Base-by-base conservation (phyloP, 2,797 vertebrate genomes). In the Streptopelia turtur region DNA sequence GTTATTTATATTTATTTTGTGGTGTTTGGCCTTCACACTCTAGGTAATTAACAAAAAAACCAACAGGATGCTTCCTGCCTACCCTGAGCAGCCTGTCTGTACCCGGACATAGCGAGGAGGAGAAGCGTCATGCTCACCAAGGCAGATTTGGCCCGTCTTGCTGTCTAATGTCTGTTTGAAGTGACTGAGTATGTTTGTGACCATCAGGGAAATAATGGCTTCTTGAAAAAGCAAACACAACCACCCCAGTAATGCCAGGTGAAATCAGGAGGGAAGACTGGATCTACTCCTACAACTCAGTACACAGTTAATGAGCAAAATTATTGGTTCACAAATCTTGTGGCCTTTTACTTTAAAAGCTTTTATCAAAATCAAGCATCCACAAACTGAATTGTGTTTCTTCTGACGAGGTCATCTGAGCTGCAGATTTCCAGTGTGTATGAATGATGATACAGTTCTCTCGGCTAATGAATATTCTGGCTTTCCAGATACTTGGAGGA, bases 371-470 rank as follows among this genome's bases (percentile, higher is more conserved):
- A 65, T 77, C 39, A 11, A 23, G 16, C 30, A 33, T 23, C 72
- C 56, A 5, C 33, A 64, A 71, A 30, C 30, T 61, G 80, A 72
- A 33, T 7, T 64, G 33, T 71, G 16, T 22, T 79, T 59, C 39
- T 52, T 74, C 37, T 57, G 63, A 27, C 4, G 24, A 49, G 81
- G 80, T 55, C 93, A 79, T 95, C 77, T 65, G 68, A 74, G 75
- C 81, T 75, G 93, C 74, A 93, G 64, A 28, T 93, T 89, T 94
- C 69, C 76, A 93, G 60, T 3, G 0, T 49, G 55, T 60, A 55
- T 84, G 90, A 93, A 91, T 94, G 82, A 92, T 91, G 93, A 90
- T 80, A 81, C 39, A 79, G 59, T 96, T 89, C 75, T 93, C 65
- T 90, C 52, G 9, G 79, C 91, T 95, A 89, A 91, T 90, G 89